Conservation (phyloP, 2,113 vertebrate species). For the Misgurnus anguillicaudatus region DNA sequence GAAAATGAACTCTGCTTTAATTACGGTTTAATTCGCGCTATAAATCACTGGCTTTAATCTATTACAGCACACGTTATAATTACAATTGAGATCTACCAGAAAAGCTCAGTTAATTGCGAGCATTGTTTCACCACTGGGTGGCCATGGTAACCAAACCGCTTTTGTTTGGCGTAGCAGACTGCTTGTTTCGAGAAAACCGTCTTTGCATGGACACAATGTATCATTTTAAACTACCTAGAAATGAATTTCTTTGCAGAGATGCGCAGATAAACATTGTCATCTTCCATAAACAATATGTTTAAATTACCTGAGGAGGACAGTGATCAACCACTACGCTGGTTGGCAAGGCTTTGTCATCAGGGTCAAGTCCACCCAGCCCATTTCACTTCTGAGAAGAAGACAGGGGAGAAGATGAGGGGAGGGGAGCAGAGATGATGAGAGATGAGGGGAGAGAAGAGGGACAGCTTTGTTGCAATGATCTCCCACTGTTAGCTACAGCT, state of each 20-base stretch:
- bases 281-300: background rate
- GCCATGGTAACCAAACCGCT: conserved; percentile 42
- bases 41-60: conserved; percentile 40
- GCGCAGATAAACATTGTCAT: background rate
- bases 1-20: conserved; percentile 20
- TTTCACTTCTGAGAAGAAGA: background rate
- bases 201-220: background rate
- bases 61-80: conserved; percentile 36
- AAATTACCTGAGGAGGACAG: background rate
- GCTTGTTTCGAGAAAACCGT: background rate
- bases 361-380: background rate
- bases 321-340: background rate
- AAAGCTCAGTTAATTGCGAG: conserved; percentile 51
- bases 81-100: conserved; percentile 45
- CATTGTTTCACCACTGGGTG: conserved; percentile 48
- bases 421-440: background rate
- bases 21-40: conserved; percentile 40
- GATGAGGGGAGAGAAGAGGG: background rate
- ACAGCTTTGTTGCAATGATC: conserved; percentile 4
- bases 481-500: conserved; percentile 1
- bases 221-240: background rate
- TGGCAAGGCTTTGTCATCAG: background rate
- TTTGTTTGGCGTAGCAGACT: background rate
- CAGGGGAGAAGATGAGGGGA: background rate
- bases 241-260: background rate